Percentiles rank a stretch among this genome's conserved stretches.
phyloP scores from a whole-genome alignment of 2,797 vertebrate genomes.

The Microtus californicus region DNA sequence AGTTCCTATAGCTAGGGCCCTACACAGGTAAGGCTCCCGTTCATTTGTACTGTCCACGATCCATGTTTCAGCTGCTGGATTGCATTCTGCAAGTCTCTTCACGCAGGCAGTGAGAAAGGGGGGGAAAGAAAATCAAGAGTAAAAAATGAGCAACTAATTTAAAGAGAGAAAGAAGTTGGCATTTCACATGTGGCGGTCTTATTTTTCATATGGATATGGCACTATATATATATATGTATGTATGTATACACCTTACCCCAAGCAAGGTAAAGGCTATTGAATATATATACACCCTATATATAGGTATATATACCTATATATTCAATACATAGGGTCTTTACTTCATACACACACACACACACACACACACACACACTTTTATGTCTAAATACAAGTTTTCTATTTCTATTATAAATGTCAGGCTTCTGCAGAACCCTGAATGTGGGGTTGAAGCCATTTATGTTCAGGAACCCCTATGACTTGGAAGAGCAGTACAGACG shows the following conservation, averaged over 20 bases:
- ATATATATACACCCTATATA: not conserved
- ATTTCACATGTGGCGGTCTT: not conserved
- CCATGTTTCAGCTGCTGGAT: not conserved
- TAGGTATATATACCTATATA: no score
- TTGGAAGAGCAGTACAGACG: conserved; percentile 55
- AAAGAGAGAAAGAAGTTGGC: not conserved
- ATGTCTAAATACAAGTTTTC: not conserved
- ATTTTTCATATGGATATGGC: conserved; percentile 69
- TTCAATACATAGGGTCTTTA: no score
- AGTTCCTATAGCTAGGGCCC: not conserved
- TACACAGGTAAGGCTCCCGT: fast-evolving
- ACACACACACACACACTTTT: no score
- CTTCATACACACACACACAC: no score
- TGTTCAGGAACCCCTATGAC: conserved; percentile 73
- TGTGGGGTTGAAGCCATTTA: conserved; percentile 50
- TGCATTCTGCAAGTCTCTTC: not conserved
- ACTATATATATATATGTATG: not conserved
- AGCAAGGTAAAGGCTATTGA: conserved; percentile 59
- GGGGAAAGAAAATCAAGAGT: not conserved
- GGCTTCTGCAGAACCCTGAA: not conserved
- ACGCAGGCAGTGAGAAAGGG: fast-evolving
- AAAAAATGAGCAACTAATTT: not conserved
- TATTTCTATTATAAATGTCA: not conserved
- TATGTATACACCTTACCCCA: conserved; percentile 52
- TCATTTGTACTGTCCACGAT: not conserved